Conservation (phyloP, 2,888 invertebrate species). For the Pteria penguin region DNA sequence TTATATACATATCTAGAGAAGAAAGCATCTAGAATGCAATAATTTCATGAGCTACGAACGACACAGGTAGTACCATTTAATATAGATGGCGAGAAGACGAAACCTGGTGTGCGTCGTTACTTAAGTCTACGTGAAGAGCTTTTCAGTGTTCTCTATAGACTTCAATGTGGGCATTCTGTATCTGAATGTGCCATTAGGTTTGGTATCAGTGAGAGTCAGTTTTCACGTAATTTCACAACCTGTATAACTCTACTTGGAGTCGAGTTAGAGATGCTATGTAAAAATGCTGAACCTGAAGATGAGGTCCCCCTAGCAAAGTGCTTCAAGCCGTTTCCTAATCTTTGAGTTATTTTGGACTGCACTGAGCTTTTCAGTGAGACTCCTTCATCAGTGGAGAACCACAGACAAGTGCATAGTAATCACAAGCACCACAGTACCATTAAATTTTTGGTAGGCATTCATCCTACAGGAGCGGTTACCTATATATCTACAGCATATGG, state of each 20-base stretch:
- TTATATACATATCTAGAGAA: neutral
- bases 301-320: neutral
- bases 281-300: neutral
- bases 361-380: neutral
- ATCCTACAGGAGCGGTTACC: neutral
- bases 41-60: neutral
- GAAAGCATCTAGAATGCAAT: neutral
- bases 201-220: neutral
- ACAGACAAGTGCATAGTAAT: neutral
- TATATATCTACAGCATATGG: neutral
- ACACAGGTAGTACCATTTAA: no score
- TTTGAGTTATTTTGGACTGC: neutral
- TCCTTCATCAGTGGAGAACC: neutral
- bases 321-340: neutral
- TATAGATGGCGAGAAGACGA: no score
- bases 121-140: no score
- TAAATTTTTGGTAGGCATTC: neutral
- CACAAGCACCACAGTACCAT: neutral
- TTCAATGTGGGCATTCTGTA: neutral
- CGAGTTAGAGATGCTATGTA: neutral
- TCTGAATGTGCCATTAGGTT: neutral
- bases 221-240: neutral
- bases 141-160: no score
- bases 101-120: no score
- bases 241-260: neutral